Percentiles rank a stretch among this genome's conserved stretches.
Evolutionary conservation across 2,797 vertebrate species (phyloP).

Genomic region (Lates japonicus): DNA sequence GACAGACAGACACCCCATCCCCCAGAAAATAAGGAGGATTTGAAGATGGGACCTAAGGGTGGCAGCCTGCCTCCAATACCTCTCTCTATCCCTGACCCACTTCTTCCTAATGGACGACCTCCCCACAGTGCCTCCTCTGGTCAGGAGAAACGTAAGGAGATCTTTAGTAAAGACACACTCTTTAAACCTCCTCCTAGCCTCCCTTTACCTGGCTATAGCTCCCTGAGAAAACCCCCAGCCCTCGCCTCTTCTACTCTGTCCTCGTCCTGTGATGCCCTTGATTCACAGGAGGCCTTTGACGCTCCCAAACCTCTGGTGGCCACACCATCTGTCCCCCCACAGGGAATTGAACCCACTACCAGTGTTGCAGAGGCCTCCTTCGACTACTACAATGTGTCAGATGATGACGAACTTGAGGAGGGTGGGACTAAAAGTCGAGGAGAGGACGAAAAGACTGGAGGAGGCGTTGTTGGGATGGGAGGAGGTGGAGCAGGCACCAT

Average conservation of each 20-base stretch:
- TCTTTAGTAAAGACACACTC: constrained; percentile 96
- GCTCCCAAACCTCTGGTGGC: constrained; percentile 88
- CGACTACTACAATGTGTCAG: constrained; percentile 98
- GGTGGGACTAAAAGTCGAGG: constrained; percentile 86
- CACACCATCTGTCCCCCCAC: constrained; percentile 73
- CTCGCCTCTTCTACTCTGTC: constrained; percentile 64
- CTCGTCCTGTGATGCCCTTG: constrained; percentile 85
- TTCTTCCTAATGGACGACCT: constrained; percentile 90
- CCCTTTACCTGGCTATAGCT: constrained; percentile 89
- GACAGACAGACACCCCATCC: constrained; percentile 89
- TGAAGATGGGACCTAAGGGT: constrained; percentile 88
- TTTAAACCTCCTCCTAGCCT: constrained; percentile 94
- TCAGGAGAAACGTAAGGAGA: constrained; percentile 95
- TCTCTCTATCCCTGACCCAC: constrained; percentile 86
- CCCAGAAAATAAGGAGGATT: constrained; percentile 91
- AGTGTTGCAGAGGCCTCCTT: constrained; percentile 92
- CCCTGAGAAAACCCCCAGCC: constrained; percentile 87
- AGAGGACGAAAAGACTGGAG: constrained; percentile 89
- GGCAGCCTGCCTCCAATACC: constrained; percentile 82
- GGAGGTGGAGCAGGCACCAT: constrained; percentile 92
- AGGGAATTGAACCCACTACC: constrained; percentile 82
- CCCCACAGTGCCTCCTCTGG: constrained; percentile 89
- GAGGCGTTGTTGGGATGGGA: constrained; percentile 73
- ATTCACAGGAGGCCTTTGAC: constrained; percentile 92
- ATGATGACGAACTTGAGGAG: constrained; percentile 96